Base-by-base conservation (phyloP, 2,797 vertebrate species). In the Brachyalestes nurse region DNA sequence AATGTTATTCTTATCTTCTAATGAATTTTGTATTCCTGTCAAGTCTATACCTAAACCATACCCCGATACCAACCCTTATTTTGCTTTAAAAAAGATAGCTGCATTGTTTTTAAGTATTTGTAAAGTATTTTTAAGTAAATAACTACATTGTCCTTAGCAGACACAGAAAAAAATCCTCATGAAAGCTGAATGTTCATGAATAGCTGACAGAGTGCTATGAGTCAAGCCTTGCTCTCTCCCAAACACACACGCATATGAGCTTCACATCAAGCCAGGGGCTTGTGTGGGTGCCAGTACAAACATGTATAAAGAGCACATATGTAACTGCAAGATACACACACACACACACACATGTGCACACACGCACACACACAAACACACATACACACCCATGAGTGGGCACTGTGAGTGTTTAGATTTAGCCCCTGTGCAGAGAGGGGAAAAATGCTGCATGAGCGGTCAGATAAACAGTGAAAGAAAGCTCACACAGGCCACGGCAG, bases 331-430 rank as follows among this genome's bases (percentile, higher is more conserved):
- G 47, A 49, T 6, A 69, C 58, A 86, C 75, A 74, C 75, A 80
- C 65, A 69, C 21, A 62, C 34, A 72, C 25, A 66, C 9, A 67
- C 49, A 80, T 28, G 28, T 72, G 71, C 75, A 80, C 65, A 69
- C 21, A 62, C 34, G 67, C 25, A 71, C 9, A 67, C 49, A 69
- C 58, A n/a, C n/a, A n/a, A n/a, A 86, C 75, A 74, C 75, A 80
- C 65, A 69, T 19, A 62, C 34, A 72, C 40, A 71, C 9, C 58
- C 49, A 80, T 57, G 70, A 34, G 82, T 84, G 82, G 85, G 82
- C 83, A 85, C 81, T 86, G 80, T 74, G 83, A 49, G 80, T 86
- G 88, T 91, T 92, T 89, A 89, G 83, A 86, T 79, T 83, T 76
- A 81, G 82, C 85, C 85, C 84, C 64, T 1, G 72, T 70, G 75